A percentile compares a stretch with the other conserved stretches of the same genome.
phyloP scores from a whole-genome alignment of 2,888 invertebrate genomes.

The Hydriomena furcata region DNA sequence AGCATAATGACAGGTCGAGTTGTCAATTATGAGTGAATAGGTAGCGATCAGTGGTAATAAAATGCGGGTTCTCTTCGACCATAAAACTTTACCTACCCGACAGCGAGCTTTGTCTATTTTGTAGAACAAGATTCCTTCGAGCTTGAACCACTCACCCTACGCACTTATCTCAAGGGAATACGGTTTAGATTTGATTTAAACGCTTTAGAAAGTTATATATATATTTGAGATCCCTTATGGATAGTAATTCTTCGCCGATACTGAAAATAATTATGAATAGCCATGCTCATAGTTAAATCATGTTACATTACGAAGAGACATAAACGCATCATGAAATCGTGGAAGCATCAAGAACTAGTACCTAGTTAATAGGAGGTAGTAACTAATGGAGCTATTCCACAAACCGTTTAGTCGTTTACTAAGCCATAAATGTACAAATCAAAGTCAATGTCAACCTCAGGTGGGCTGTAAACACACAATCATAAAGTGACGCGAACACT shows the following conservation, averaged over 20 bases:
- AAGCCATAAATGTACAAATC: slow-evolving; percentile 79
- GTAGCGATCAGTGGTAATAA: slow-evolving; percentile 81
- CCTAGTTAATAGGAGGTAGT: slow-evolving; percentile 28
- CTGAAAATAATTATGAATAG: slow-evolving; percentile 29
- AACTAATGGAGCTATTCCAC: slow-evolving; percentile 54
- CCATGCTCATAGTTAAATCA: slow-evolving; percentile 8
- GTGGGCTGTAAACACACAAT: slow-evolving; percentile 80
- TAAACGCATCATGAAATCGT: slow-evolving; percentile 34
- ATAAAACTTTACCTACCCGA: slow-evolving; percentile 78
- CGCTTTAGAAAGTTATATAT: slow-evolving; percentile 16
- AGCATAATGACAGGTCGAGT: slow-evolving; percentile 76
- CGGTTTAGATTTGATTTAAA: slow-evolving; percentile 48
- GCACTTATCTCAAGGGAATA: slow-evolving; percentile 48
- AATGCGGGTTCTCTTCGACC: slow-evolving; percentile 75
- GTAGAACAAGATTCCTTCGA: slow-evolving; percentile 43
- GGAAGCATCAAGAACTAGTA: slow-evolving; percentile 30
- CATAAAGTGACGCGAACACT: slow-evolving; percentile 81
- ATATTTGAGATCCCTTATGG: slow-evolving; percentile 18
- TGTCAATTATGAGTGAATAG: slow-evolving; percentile 81
- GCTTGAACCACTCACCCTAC: slow-evolving; percentile 17
- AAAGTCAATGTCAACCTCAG: slow-evolving; percentile 82
- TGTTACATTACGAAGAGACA: slow-evolving; percentile 8
- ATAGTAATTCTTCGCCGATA: slow-evolving; percentile 24
- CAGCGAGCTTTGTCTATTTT: slow-evolving; percentile 67
- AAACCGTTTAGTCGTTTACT: slow-evolving; percentile 70